Percentiles rank a stretch among this genome's conserved stretches.
Conservation (phyloP, 2,797 vertebrate species). For the Argentina silus region DNA sequence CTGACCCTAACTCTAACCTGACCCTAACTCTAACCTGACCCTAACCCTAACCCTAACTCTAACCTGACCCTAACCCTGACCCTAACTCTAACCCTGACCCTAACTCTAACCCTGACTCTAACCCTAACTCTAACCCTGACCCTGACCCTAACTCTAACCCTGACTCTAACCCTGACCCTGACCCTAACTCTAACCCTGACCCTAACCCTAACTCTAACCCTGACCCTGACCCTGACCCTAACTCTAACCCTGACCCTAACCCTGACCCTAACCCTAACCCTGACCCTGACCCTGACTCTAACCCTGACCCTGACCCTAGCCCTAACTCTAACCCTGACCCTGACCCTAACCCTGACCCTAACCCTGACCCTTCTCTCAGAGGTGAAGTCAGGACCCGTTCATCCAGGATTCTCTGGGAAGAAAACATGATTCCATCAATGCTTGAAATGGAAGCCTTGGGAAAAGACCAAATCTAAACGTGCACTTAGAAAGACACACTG, state of each 20-base stretch:
- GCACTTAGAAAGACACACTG: constrained; percentile 1
- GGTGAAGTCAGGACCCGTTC: constrained; percentile 49
- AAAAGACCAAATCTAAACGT: background rate
- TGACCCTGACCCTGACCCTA: too few species aligned
- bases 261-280: constrained; percentile 34
- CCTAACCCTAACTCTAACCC: constrained; percentile 47
- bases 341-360: constrained; percentile 29
- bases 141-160: constrained; percentile 34
- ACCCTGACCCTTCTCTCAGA: constrained; percentile 26
- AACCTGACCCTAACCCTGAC: too few species aligned
- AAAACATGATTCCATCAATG: constrained; percentile 23
- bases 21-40: too few species aligned
- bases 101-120: too few species aligned
- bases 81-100: constrained; percentile 38
- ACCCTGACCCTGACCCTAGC: too few species aligned
- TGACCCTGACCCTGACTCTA: constrained; percentile 39
- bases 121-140: too few species aligned
- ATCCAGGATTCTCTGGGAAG: constrained; percentile 15
- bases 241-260: too few species aligned
- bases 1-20: too few species aligned
- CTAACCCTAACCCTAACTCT: constrained; percentile 39
- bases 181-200: too few species aligned
- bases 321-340: constrained; percentile 24
- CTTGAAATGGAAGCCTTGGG: background rate
- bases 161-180: constrained; percentile 39